These are phyloP conservation scores for Zaprionus taronus DNA, from an alignment of 1,140 invertebrate genomes.

Conservation along the genomic window DNA sequence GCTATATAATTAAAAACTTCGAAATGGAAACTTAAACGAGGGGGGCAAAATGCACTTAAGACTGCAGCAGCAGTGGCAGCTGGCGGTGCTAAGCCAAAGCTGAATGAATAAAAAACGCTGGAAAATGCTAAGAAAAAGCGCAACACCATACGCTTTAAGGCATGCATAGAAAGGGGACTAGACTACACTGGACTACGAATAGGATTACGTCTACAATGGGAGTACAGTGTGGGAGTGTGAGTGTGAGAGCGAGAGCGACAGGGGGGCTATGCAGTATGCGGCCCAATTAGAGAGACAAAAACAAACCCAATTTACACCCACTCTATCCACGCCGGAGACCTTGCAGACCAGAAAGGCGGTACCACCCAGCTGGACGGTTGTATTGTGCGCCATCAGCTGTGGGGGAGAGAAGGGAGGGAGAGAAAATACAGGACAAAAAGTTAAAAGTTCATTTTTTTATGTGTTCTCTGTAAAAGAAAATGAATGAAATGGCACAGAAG, in stretches of 20 bases:
- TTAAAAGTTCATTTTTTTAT: slow-evolving; percentile 82
- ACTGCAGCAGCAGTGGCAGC: slow-evolving; percentile 20
- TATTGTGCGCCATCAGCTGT: slow-evolving; percentile 90
- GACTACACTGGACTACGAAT: neutral
- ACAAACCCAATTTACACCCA: slow-evolving; percentile 85
- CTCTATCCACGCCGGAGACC: slow-evolving; percentile 85
- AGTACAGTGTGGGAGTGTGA: neutral
- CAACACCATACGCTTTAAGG: slow-evolving; percentile 10
- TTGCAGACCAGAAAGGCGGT: slow-evolving; percentile 94
- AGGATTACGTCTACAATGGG: neutral
- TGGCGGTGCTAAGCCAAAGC: slow-evolving; percentile 13
- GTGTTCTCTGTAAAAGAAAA: slow-evolving; percentile 26
- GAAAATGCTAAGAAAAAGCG: slow-evolving; percentile 3
- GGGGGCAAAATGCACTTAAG: slow-evolving; percentile 37
- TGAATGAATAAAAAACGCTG: slow-evolving; percentile 47
- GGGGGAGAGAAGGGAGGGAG: slow-evolving; percentile 19
- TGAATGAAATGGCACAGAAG: slow-evolving; percentile 4
- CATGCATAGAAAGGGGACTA: slow-evolving; percentile 9
- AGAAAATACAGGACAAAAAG: slow-evolving; percentile 72
- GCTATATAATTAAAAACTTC: slow-evolving; percentile 44
- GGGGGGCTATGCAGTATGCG: slow-evolving; percentile 17
- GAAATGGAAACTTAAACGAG: slow-evolving; percentile 42
- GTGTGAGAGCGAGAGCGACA: neutral
- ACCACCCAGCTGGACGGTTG: slow-evolving; percentile 92
- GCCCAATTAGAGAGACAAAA: slow-evolving; percentile 75